Evolutionary conservation across 2,113 vertebrate genomes (phyloP).

Genomic region (Taxidea taxus): DNA sequence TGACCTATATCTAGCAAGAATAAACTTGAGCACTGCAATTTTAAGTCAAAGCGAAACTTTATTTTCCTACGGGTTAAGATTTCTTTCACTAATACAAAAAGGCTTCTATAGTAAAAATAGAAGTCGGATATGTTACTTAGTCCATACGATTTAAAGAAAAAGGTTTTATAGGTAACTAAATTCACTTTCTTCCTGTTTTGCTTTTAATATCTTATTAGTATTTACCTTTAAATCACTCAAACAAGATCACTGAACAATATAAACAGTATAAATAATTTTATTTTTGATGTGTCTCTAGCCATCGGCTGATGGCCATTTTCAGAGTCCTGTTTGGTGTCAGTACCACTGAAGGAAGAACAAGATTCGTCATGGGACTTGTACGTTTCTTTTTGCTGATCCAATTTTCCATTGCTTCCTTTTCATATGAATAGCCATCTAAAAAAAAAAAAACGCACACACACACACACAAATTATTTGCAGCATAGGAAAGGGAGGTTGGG

Average conservation of each 20-base stretch:
- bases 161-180: constrained; percentile 33
- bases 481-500: background rate
- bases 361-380: constrained; percentile 97
- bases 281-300: constrained; percentile 84
- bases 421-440: constrained; percentile 97
- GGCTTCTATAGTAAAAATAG: background rate
- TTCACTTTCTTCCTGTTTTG: background rate
- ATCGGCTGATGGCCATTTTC: constrained; percentile 95
- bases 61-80: constrained; percentile 18
- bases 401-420: constrained; percentile 92
- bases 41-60: constrained; percentile 51
- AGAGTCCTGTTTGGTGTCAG: constrained; percentile 95
- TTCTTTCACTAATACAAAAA: constrained; percentile 49
- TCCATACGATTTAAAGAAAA: background rate
- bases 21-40: background rate
- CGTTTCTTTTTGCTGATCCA: constrained; percentile 93
- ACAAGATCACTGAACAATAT: constrained; percentile 18
- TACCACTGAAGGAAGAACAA: constrained; percentile 87
- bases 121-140: background rate
- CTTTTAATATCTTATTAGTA: constrained; percentile 18
- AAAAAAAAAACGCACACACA: background rate
- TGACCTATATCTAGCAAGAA: background rate
- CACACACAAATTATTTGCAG: background rate
- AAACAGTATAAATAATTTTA: background rate
- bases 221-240: constrained; percentile 20